Conservation (phyloP, 2,888 invertebrate genomes). For the Podotricha telesiphe region DNA sequence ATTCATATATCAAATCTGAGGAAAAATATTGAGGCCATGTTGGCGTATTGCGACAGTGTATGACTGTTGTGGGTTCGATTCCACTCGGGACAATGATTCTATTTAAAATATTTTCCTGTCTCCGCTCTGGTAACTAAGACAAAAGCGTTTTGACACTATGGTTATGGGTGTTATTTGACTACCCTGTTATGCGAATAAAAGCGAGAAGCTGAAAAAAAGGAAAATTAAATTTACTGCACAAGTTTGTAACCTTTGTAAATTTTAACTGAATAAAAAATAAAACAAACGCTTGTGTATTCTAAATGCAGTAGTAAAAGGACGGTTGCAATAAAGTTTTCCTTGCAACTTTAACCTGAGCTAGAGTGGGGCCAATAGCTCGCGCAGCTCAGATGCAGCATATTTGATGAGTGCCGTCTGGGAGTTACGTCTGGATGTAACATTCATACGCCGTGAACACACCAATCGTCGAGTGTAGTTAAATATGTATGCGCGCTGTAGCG, state of each 20-base stretch:
- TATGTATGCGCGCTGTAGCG: constrained; percentile 22
- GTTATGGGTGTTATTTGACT: too few species aligned
- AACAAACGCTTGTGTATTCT: not conserved
- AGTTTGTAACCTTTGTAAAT: not conserved
- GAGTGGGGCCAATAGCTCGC: constrained; percentile 18
- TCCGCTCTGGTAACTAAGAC: too few species aligned
- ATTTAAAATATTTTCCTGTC: too few species aligned
- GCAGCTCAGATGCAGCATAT: constrained; percentile 22
- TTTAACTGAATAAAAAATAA: constrained; percentile 1
- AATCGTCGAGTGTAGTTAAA: constrained; percentile 25
- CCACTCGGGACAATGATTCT: too few species aligned
- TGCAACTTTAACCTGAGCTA: constrained; percentile 3
- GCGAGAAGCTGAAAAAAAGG: too few species aligned
- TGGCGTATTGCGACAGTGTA: too few species aligned
- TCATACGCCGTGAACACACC: constrained; percentile 17
- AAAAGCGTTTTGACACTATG: too few species aligned
- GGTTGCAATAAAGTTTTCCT: constrained; percentile 2
- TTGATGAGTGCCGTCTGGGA: constrained; percentile 29
- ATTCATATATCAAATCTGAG: too few species aligned
- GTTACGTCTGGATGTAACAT: constrained; percentile 27
- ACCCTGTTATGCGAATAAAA: too few species aligned
- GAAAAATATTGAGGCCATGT: too few species aligned
- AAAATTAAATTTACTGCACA: too few species aligned
- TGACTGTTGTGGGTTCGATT: too few species aligned
- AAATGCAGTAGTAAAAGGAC: constrained; percentile 6